Base-by-base conservation (phyloP, 2,113 vertebrate genomes). In the Clarias macrocephalus region DNA sequence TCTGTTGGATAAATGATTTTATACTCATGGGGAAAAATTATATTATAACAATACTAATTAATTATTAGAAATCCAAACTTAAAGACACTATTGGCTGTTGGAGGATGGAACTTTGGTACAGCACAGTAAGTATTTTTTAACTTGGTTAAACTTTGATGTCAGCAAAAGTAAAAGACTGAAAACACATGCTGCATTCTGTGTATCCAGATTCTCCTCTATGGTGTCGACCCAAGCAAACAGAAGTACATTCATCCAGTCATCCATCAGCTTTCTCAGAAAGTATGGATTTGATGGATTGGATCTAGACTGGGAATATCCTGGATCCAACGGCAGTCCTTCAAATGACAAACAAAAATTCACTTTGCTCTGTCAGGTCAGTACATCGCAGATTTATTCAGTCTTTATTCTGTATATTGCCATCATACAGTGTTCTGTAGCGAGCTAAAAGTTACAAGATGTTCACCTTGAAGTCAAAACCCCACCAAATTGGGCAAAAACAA, bases 281-380 rank as follows among this genome's bases (percentile, higher is more conserved):
- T 80, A 94, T 75, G 90, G 90, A 3, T 97, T 96, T 92, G 95
- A 96, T 91, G 96, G 95, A 23, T 91, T 96, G 28, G 95, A 97
- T 75, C 90, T 96, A 85, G 94, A 96, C 89, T 95, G 96, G 91
- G 94, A 96, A 89, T 96, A 95, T 76, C 96, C 95, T 4, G 95
- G 92, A 57, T 83, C 94, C 1, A 90, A 93, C 86, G 95, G 94
- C 65, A 97, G 95, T 84, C 95, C 95, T 18, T 85, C 87, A 3
- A 92, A 93, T 84, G 96, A 96, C 90, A 96, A 95, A 85, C 91
- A 94, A 52, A 91, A 89, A 90, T 96, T 96, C 89, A 95, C 94
- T 3, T 1, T 91, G 82, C 86, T 96, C 75, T 95, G 94, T 90
- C 94, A 96, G 93, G 95, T 96, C 70, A 87, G 92, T 68, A 33